phyloP scores from a whole-genome alignment of 1,140 invertebrate species.

The Andrena cerasifolii region DNA sequence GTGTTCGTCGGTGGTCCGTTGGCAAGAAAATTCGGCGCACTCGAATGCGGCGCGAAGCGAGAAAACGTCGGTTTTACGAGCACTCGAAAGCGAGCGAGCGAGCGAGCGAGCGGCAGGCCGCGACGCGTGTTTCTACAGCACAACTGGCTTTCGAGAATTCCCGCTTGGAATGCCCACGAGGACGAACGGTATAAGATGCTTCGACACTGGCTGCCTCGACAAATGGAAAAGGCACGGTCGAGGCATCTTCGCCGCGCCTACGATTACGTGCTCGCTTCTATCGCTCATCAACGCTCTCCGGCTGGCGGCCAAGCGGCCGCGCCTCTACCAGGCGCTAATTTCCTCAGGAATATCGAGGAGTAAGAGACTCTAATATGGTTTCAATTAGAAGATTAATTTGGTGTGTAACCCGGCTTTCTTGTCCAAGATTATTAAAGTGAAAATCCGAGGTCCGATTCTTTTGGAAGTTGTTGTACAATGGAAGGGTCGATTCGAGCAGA shows the following conservation, averaged over 20 bases:
- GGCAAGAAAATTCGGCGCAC: conserved; percentile 55
- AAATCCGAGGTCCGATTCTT: too few relatives aligned
- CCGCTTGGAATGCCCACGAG: conserved; percentile 77
- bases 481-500: too few relatives aligned
- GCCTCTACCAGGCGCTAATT: background rate
- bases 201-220: conserved; percentile 73
- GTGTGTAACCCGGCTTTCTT: too few relatives aligned
- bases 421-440: too few relatives aligned
- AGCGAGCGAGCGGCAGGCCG: conserved; percentile 59
- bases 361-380: too few relatives aligned
- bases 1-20: conserved; percentile 31
- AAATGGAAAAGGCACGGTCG: conserved; percentile 67
- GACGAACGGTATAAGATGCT: conserved; percentile 75
- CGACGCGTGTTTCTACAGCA: conserved; percentile 67
- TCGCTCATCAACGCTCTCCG: conserved; percentile 30
- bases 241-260: conserved; percentile 67
- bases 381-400: too few relatives aligned
- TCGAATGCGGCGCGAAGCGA: conserved; percentile 40
- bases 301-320: conserved; percentile 6
- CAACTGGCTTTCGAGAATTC: conserved; percentile 78
- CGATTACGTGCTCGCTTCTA: conserved; percentile 60
- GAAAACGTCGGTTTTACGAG: conserved; percentile 63
- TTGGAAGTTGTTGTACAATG: too few relatives aligned
- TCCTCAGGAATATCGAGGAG: background rate
- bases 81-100: conserved; percentile 60